phyloP scores from a whole-genome alignment of 1,140 invertebrate genomes.

The Drosophila kurseongensis region DNA sequence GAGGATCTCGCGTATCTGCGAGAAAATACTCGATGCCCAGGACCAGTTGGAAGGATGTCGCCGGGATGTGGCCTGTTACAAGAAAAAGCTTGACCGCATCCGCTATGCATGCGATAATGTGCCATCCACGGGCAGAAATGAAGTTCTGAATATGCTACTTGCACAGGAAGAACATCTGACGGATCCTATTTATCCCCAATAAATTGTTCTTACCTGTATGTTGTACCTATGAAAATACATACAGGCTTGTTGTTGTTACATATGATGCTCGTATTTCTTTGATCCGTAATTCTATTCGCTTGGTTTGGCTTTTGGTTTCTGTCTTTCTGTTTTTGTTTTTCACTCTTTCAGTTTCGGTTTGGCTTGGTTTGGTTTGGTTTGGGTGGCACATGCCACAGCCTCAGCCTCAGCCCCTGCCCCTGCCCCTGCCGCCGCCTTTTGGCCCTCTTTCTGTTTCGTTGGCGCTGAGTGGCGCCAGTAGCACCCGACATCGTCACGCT shows the following conservation, averaged over 20 bases:
- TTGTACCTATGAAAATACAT: too few relatives aligned
- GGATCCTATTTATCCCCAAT: too few relatives aligned
- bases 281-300: slow-evolving; percentile 4
- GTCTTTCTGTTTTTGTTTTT: neutral
- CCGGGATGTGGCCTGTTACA: too few relatives aligned
- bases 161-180: too few relatives aligned
- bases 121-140: too few relatives aligned
- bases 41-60: too few relatives aligned
- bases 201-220: too few relatives aligned
- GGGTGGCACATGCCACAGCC: slow-evolving; percentile 75
- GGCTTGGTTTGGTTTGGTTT: slow-evolving; percentile 63
- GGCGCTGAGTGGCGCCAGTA: slow-evolving; percentile 72
- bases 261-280: neutral
- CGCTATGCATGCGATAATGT: too few relatives aligned
- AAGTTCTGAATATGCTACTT: too few relatives aligned
- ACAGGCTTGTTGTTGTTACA: neutral
- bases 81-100: too few relatives aligned
- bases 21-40: too few relatives aligned
- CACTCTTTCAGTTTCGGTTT: slow-evolving; percentile 55
- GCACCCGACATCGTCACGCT: slow-evolving; percentile 70
- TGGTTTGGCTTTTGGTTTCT: slow-evolving; percentile 2
- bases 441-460: slow-evolving; percentile 38
- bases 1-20: too few relatives aligned
- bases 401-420: slow-evolving; percentile 8
- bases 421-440: neutral